Base-by-base conservation (phyloP, 2,888 invertebrate species). In the Cephus pygmeus region DNA sequence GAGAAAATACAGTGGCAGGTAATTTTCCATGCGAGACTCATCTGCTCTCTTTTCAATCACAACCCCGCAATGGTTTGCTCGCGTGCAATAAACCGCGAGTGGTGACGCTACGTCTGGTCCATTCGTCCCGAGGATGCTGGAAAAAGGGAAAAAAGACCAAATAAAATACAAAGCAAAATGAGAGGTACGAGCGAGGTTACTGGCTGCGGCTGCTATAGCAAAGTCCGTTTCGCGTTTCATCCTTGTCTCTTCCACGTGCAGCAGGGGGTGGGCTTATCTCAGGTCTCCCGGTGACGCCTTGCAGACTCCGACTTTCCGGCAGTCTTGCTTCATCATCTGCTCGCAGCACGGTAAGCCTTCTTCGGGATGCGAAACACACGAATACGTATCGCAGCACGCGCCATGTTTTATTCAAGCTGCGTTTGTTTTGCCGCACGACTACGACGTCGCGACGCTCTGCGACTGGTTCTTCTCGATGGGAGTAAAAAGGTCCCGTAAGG, bases 341-440 rank as follows among this genome's bases (percentile, higher is more conserved):
- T 23, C 56, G 15, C 23, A 56, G 56, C 9, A 23, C 56, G 56
- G 23, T n/a, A 74, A 36, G 74, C 34, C 74, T n/a, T 74, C 78
- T 83, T 81, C 81, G 79, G 80, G 79, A 83, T 82, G 82, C 84
- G 81, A 82, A 78, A 75, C 83, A 80, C 80, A 80, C 82, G 82
- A 79, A 83, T 81, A 79, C 77, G 80, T 83, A 84, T 84, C 81
- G 79, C 69, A 77, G 80, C 80, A 80, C 81, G 80, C 81, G 81
- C 78, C 79, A 85, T 85, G 85, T 83, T 85, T 86, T 85, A 86
- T 86, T 86, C 85, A 85, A 79, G 77, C 79, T 81, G 80, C 81
- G 82, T 83, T 85, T 83, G 82, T 85, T 83, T 79, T 80, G 81
- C 73, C 79, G 23, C 56, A 69, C 69, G 33, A 30, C 6, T 71